These are phyloP conservation scores for Gisinianus flammeolus DNA, from an alignment of 2,888 invertebrate genomes.

Conservation along the genomic window DNA sequence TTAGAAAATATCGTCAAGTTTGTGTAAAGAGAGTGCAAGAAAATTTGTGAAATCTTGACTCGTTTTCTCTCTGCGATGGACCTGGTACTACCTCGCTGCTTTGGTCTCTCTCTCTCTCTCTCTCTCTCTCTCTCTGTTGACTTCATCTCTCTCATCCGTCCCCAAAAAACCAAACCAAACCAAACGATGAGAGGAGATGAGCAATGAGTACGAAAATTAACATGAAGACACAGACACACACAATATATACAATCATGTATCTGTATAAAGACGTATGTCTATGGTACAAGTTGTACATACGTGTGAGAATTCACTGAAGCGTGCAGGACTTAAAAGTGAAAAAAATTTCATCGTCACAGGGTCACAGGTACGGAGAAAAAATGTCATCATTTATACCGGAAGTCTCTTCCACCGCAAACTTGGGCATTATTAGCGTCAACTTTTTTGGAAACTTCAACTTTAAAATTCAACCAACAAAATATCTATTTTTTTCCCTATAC, in stretches of 20 bases:
- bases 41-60: not conserved
- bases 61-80: not conserved
- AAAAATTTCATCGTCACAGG: constrained; percentile 40
- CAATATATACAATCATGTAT: no score
- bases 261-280: no score
- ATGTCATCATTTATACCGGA: constrained; percentile 39
- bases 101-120: not conserved
- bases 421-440: not conserved
- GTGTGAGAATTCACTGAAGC: constrained; percentile 37
- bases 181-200: not conserved
- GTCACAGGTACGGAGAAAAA: constrained; percentile 38
- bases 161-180: not conserved
- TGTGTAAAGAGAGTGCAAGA: not conserved
- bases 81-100: not conserved
- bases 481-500: not conserved
- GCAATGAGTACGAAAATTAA: not conserved
- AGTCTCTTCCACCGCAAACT: constrained; percentile 35
- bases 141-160: not conserved
- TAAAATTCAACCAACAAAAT: not conserved
- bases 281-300: not conserved
- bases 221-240: not conserved
- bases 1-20: not conserved
- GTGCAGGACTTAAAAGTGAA: constrained; percentile 16
- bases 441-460: not conserved
- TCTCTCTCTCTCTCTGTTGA: not conserved